These are phyloP conservation scores for Heliornis fulica DNA, from an alignment of 2,113 vertebrate genomes.

Conservation along the genomic window DNA sequence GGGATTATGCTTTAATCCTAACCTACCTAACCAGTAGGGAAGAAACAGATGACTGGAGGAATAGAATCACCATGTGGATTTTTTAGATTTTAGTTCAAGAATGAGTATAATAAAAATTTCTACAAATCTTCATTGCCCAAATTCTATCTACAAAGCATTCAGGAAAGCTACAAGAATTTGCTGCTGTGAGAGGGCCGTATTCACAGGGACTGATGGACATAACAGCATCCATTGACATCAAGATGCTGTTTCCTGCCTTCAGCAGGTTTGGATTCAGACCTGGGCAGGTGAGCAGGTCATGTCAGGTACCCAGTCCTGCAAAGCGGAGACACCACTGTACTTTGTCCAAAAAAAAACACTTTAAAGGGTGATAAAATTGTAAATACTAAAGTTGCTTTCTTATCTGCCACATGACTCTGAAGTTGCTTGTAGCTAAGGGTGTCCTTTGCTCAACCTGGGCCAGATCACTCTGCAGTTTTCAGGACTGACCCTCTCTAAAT, in stretches of 20 bases:
- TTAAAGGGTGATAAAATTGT: neutral
- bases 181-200: rapidly evolving
- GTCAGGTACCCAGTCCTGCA: neutral
- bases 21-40: neutral
- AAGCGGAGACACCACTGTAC: neutral
- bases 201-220: neutral
- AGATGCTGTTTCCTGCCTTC: neutral
- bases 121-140: neutral
- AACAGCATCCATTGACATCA: neutral
- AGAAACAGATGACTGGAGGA: neutral
- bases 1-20: too few relatives aligned
- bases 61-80: neutral
- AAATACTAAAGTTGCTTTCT: neutral
- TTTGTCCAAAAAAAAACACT: neutral
- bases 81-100: neutral
- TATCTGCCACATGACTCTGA: neutral
- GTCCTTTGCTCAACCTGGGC: neutral
- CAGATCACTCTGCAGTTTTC: neutral
- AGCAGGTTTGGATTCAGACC: neutral
- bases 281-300: neutral
- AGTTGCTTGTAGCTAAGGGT: rapidly evolving
- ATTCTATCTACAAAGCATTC: neutral
- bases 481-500: neutral
- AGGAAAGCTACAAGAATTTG: neutral
- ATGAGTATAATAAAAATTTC: neutral